Conservation (phyloP, 2,888 invertebrate genomes). For the Strigamia maritima region DNA sequence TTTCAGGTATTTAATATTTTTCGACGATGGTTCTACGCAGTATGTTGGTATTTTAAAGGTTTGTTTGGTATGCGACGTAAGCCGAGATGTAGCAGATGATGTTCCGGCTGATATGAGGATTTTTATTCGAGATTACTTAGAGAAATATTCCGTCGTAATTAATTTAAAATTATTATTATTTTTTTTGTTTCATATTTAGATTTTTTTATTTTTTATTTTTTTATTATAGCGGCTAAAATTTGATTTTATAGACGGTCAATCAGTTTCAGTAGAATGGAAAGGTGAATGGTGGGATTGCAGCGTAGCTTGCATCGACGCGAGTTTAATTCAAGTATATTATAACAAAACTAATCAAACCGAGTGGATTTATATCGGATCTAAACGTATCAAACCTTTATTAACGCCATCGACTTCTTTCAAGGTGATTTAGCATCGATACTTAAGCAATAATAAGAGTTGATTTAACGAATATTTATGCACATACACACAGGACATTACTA, state of each 20-base stretch:
- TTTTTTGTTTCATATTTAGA: background rate
- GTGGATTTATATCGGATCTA: no score
- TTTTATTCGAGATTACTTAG: constrained; percentile 80
- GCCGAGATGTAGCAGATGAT: constrained; percentile 81
- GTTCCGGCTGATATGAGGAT: constrained; percentile 74
- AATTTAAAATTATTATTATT: background rate
- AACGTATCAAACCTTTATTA: no score
- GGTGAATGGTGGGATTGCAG: constrained; percentile 63
- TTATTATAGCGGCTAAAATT: no score
- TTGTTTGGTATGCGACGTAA: constrained; percentile 54
- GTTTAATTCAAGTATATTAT: no score
- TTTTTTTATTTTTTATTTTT: no score
- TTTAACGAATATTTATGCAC: no score
- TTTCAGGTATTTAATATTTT: constrained; percentile 78
- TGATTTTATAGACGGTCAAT: constrained; percentile 67
- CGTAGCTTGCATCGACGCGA: constrained; percentile 79
- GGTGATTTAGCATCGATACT: no score
- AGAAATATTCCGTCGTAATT: constrained; percentile 66
- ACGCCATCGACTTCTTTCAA: no score
- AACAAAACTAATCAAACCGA: no score
- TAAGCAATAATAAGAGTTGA: no score
- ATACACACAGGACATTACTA: no score
- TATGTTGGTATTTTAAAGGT: constrained; percentile 71
- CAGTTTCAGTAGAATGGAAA: constrained; percentile 81
- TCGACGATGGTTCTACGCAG: constrained; percentile 89